phyloP scores from a whole-genome alignment of 2,888 invertebrate genomes.

The Oxyteleia sp. region DNA sequence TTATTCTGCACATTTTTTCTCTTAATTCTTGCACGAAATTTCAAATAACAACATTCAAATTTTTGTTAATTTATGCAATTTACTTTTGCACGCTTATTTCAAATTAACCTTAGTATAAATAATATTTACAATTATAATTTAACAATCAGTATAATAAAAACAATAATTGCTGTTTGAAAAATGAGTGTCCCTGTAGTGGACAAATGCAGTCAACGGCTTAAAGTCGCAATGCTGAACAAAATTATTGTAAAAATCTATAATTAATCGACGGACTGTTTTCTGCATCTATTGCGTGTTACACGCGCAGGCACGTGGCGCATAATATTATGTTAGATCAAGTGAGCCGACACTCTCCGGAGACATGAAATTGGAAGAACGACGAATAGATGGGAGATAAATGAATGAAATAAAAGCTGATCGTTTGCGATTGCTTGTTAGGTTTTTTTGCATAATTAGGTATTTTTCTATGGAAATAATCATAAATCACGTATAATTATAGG shows the following conservation, averaged over 20 bases:
- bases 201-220: no score
- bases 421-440: slow-evolving; percentile 2
- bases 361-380: slow-evolving; percentile 14
- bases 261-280: background rate
- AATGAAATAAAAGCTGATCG: slow-evolving; percentile 23
- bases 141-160: no score
- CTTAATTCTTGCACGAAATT: no score
- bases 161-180: no score
- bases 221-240: no score
- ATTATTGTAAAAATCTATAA: background rate
- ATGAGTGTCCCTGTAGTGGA: no score
- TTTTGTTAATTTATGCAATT: no score
- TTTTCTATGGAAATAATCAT: slow-evolving; percentile 7
- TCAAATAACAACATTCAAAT: no score
- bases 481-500: slow-evolving; percentile 35
- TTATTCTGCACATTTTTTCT: no score
- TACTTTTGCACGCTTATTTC: no score
- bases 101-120: no score
- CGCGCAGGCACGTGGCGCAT: background rate
- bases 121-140: no score
- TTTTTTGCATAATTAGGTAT: slow-evolving; percentile 12
- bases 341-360: slow-evolving; percentile 17
- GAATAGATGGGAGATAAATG: slow-evolving; percentile 25
- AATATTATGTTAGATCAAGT: slow-evolving; percentile 19
- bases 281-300: background rate